These are phyloP conservation scores for Polymixis lichenea DNA, from an alignment of 2,888 invertebrate genomes.

Conservation along the genomic window DNA sequence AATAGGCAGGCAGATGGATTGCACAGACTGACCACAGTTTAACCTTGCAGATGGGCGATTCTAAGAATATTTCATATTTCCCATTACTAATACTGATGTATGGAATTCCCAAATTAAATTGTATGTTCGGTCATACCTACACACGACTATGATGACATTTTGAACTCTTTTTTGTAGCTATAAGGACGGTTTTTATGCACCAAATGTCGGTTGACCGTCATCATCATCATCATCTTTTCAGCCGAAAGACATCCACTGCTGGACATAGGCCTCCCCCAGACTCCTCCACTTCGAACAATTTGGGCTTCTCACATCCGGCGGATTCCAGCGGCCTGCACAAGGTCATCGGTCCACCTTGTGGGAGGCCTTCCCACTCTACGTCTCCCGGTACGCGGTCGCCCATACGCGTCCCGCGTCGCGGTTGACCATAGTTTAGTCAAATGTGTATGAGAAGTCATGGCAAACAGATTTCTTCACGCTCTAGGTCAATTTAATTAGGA, in stretches of 20 bases:
- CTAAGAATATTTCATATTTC: background rate
- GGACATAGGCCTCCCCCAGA: too few species aligned
- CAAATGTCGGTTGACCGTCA: background rate
- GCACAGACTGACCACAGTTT: background rate
- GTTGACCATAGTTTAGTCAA: background rate
- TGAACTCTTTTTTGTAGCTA: background rate
- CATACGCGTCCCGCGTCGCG: too few species aligned
- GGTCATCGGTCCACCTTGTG: too few species aligned
- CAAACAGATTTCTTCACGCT: conserved; percentile 20
- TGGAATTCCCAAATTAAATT: conserved; percentile 15
- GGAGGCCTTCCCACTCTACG: too few species aligned
- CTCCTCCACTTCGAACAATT: too few species aligned
- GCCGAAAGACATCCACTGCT: too few species aligned
- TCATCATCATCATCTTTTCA: too few species aligned
- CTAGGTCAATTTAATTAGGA: conserved; percentile 24
- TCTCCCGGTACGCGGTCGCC: too few species aligned
- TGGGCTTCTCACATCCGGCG: too few species aligned
- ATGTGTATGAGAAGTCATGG: background rate
- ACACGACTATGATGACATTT: background rate
- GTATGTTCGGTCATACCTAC: background rate
- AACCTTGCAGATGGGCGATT: background rate
- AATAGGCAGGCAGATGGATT: background rate
- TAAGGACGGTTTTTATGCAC: background rate
- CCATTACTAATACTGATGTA: background rate
- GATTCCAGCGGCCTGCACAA: too few species aligned